Base-by-base conservation (phyloP, 1,140 invertebrate genomes). In the Eumaeus atala region DNA sequence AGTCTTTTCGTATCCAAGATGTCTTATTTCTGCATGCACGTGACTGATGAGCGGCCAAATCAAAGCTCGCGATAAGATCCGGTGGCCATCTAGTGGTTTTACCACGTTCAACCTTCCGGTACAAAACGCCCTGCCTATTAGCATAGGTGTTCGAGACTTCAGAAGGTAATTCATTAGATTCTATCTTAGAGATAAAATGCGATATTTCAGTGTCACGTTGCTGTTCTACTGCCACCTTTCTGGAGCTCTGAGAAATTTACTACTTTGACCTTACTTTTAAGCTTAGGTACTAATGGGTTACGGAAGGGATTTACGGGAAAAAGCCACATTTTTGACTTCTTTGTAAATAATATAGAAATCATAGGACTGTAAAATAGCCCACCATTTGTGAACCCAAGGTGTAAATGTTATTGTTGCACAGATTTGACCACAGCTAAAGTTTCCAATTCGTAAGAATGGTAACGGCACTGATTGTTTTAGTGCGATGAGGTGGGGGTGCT, bases 341-440 rank as follows among this genome's bases (percentile, higher is more conserved):
- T 51, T 59, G 50, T 70, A 64, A 0, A 59, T 48, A 9, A 64
- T 57, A 7, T 59, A 48, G 50, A 66, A 84, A 50, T 85, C 51
- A 48, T 40, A 87, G 5, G 71, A 59, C 38, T 84, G 73, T 0
- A 87, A 12, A 33, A 70, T 62, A 5, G 67, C 57, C 72, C 70
- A 77, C 80, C 81, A 87, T 6, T 79, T 51, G 6, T 72, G 65
- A 0, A 87, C 69, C 36, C 71, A 42, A 1, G 64, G 70, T 0
- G 64, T 60, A 0, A 87, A 0, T 66, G 28, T 47, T 14, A 78
- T 56, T 74, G 61, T 54, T 70, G 57, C 3, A 70, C 48, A 1
- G 72, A 21, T 34, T 61, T 58, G 1, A 87, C 83, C 62, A 90
- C 69, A 0, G 72, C 72, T 11, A 75, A 52, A 1, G 91, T 74